Conservation (phyloP, 2,888 invertebrate species). For the Antitype chi region DNA sequence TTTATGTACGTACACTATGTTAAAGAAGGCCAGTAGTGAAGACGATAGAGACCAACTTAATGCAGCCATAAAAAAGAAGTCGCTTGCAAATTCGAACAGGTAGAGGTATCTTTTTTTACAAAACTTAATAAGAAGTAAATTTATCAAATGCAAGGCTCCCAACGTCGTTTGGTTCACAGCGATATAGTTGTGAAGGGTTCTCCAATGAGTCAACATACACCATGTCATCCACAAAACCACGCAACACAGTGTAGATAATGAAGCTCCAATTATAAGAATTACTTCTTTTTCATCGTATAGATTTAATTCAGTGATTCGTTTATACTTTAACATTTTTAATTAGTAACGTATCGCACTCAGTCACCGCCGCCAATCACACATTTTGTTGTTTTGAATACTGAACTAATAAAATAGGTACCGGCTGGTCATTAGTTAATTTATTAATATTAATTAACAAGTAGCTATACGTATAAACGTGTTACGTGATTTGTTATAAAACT, state of each 20-base stretch:
- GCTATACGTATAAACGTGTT: background rate
- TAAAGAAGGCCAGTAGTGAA: conserved; percentile 47
- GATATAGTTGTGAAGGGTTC: conserved; percentile 40
- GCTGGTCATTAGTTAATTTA: background rate
- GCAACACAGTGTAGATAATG: conserved; percentile 28
- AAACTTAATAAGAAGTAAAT: conserved; percentile 24
- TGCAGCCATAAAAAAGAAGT: conserved; percentile 27
- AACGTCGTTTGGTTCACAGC: conserved; percentile 20
- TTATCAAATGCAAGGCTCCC: conserved; percentile 42
- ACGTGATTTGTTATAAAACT: background rate
- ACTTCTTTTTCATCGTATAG: conserved; percentile 28
- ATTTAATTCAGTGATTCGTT: conserved; percentile 9
- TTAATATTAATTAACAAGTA: background rate
- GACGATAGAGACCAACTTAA: conserved; percentile 37
- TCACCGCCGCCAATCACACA: background rate
- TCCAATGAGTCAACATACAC: conserved; percentile 23
- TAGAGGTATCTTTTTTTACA: conserved; percentile 12
- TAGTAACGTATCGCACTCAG: background rate
- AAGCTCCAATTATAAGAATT: conserved; percentile 27
- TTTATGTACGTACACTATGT: conserved; percentile 40
- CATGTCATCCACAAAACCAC: conserved; percentile 27
- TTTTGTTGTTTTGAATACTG: background rate
- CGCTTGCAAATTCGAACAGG: conserved; percentile 14
- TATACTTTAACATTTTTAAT: conserved; percentile 19
- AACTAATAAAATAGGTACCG: background rate